Evolutionary conservation across 2,113 vertebrate species (phyloP).

Genomic region (Zosterops borbonicus): DNA sequence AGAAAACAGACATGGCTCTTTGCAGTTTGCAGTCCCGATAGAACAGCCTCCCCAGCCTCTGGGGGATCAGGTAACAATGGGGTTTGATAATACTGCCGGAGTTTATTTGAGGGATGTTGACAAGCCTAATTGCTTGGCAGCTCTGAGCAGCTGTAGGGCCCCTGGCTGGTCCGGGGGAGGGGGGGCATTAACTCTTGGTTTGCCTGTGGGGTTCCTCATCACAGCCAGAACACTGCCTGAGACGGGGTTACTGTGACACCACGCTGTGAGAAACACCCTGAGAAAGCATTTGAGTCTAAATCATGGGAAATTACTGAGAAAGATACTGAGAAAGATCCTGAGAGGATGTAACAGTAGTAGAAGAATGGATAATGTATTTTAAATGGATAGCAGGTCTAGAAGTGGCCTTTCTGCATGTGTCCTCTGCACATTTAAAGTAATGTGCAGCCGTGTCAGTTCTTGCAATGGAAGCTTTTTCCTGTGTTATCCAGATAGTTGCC

Average conservation of each 20-base stretch:
- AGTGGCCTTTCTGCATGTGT: neutral
- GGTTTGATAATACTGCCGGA: slow-evolving; percentile 65
- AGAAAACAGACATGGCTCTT: slow-evolving; percentile 40
- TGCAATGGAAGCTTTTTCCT: slow-evolving; percentile 14
- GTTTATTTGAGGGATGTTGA: slow-evolving; percentile 71
- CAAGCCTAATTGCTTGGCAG: slow-evolving; percentile 72
- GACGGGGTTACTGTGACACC: neutral
- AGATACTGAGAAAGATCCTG: neutral
- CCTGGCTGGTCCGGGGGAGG: slow-evolving; percentile 32
- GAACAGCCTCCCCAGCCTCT: slow-evolving; percentile 46
- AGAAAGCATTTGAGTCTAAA: neutral
- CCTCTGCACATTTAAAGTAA: slow-evolving; percentile 1
- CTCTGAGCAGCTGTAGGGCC: slow-evolving; percentile 61
- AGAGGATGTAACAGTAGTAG: neutral
- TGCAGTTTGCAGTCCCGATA: slow-evolving; percentile 51
- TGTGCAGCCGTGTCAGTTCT: neutral
- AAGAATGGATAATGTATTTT: neutral
- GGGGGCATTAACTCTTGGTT: slow-evolving; percentile 57
- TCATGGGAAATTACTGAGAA: neutral
- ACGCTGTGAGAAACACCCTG: neutral
- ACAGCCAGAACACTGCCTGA: neutral
- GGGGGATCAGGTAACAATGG: slow-evolving; percentile 69
- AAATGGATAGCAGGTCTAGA: neutral
- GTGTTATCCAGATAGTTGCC: neutral
- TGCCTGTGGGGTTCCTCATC: slow-evolving; percentile 23